Conservation (phyloP, 1,140 invertebrate genomes). For the Zaprionus lachaisei region DNA sequence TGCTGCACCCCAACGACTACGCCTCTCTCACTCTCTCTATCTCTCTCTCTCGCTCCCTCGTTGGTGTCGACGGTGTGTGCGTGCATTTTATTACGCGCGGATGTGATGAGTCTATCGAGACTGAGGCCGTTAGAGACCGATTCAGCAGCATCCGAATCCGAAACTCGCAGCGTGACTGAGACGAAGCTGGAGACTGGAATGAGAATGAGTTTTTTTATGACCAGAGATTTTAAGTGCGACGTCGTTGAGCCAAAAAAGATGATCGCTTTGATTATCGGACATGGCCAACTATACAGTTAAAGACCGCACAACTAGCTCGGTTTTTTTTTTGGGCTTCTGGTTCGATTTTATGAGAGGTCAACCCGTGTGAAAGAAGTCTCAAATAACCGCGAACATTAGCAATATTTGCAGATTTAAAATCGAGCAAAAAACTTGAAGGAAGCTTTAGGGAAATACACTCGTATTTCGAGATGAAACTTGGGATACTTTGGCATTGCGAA, state of each 20-base stretch:
- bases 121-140: background rate
- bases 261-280: slow-evolving; percentile 31
- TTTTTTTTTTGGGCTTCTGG: background rate
- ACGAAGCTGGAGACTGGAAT: background rate
- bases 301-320: slow-evolving; percentile 4
- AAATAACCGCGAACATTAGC: background rate
- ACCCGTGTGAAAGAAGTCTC: background rate
- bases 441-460: background rate
- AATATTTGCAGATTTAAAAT: slow-evolving; percentile 1
- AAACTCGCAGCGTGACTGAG: background rate
- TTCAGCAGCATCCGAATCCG: slow-evolving; percentile 1
- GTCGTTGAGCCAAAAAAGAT: slow-evolving; percentile 31
- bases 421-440: background rate
- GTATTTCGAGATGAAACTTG: background rate
- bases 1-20: slow-evolving; percentile 40
- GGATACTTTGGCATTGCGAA: no score
- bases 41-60: background rate
- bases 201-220: slow-evolving; percentile 37
- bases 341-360: background rate
- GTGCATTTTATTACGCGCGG: slow-evolving; percentile 79
- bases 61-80: slow-evolving; percentile 69
- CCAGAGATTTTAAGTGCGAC: slow-evolving; percentile 14
- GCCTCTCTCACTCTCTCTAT: background rate
- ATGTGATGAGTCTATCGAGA: slow-evolving; percentile 64
- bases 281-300: slow-evolving; percentile 16